Evolutionary conservation across 2,888 invertebrate species (phyloP).

Genomic region (Halocaridina rubra): DNA sequence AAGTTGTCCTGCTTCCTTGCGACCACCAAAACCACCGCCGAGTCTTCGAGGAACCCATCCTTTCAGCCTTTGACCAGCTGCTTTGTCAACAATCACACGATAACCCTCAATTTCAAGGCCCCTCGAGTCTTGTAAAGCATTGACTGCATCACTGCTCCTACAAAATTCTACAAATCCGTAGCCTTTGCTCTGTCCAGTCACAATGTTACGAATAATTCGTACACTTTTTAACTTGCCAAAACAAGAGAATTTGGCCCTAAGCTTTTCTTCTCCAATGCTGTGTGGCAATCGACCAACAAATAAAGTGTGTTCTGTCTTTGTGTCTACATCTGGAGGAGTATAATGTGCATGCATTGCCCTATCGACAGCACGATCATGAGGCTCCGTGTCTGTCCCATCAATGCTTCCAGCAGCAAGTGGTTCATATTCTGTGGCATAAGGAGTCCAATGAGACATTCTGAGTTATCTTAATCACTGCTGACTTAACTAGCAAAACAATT

Average conservation of each 20-base stretch:
- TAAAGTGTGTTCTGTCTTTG: slow-evolving; percentile 78
- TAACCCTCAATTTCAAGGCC: slow-evolving; percentile 76
- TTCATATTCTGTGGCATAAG: slow-evolving; percentile 73
- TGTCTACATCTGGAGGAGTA: slow-evolving; percentile 76
- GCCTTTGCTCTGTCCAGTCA: slow-evolving; percentile 84
- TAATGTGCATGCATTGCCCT: slow-evolving; percentile 79
- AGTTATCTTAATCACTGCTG: background rate
- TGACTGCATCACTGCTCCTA: slow-evolving; percentile 73
- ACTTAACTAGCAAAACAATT: too few relatives aligned
- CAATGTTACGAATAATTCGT: slow-evolving; percentile 80
- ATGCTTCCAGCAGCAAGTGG: slow-evolving; percentile 87
- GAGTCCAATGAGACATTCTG: slow-evolving; percentile 36
- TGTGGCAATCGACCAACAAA: slow-evolving; percentile 81
- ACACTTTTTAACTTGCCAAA: slow-evolving; percentile 44
- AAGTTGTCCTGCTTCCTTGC: slow-evolving; percentile 87
- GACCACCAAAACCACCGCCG: slow-evolving; percentile 89
- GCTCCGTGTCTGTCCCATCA: slow-evolving; percentile 84
- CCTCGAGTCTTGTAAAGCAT: slow-evolving; percentile 75
- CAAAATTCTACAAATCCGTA: slow-evolving; percentile 90
- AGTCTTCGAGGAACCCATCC: slow-evolving; percentile 88
- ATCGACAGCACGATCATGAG: slow-evolving; percentile 83
- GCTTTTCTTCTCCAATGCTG: slow-evolving; percentile 75
- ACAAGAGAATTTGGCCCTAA: slow-evolving; percentile 68
- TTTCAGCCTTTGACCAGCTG: slow-evolving; percentile 77
- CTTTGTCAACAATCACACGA: slow-evolving; percentile 81